phyloP scores from a whole-genome alignment of 1,140 invertebrate genomes.

The Cepaea nemoralis region DNA sequence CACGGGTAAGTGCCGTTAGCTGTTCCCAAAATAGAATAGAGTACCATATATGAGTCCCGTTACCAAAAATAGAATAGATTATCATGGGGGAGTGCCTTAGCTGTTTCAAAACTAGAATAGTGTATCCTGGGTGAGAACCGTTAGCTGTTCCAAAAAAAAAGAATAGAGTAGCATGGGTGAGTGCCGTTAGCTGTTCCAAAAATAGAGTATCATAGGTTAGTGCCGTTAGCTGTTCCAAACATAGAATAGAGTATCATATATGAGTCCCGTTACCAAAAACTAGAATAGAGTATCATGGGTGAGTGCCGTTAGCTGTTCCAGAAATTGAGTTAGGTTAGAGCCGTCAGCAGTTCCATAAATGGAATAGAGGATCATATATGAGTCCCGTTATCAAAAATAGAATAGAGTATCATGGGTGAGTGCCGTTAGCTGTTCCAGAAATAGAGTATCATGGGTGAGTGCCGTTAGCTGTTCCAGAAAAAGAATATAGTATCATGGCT shows the following conservation, averaged over 20 bases:
- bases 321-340: constrained; percentile 80
- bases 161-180: no score
- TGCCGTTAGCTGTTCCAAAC: constrained; percentile 82
- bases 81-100: no score
- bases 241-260: constrained; percentile 82
- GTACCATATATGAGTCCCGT: no score
- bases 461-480: constrained; percentile 82
- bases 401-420: constrained; percentile 94
- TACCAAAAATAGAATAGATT: no score
- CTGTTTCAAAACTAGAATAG: no score
- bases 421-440: constrained; percentile 82
- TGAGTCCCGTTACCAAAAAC: constrained; percentile 81
- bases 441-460: constrained; percentile 87
- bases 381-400: no score
- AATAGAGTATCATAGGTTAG: constrained; percentile 98
- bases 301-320: constrained; percentile 85
- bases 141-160: no score
- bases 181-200: no score
- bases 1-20: constrained; percentile 90
- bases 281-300: constrained; percentile 84
- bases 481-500: constrained; percentile 83
- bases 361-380: no score
- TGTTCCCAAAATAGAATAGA: constrained; percentile 75
- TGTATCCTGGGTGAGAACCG: no score
- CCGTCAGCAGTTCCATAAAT: no score